Evolutionary conservation across 2,113 vertebrate genomes (phyloP).

Genomic region (Taxidea taxus): DNA sequence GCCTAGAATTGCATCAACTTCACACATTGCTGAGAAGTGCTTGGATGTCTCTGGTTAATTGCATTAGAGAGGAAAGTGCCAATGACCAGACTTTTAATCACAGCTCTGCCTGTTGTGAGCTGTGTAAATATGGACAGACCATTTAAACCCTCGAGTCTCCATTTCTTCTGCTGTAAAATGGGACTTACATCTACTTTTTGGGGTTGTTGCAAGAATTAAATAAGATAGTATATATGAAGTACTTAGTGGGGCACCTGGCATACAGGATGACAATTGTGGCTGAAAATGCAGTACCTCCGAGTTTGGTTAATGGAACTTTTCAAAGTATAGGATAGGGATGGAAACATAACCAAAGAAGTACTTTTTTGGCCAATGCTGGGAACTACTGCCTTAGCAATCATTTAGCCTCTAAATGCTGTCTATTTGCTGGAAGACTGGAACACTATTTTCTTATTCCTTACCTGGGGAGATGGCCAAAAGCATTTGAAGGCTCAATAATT

Average conservation of each 20-base stretch:
- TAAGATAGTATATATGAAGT: background rate
- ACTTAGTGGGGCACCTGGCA: background rate
- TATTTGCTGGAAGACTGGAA: background rate
- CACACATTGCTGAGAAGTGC: background rate
- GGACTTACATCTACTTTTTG: background rate
- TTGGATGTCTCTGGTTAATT: background rate
- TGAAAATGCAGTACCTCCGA: background rate
- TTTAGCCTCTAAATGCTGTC: background rate
- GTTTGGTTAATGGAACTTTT: background rate
- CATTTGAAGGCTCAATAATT: background rate
- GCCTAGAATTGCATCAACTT: background rate
- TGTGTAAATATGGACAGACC: background rate
- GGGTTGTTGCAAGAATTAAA: background rate
- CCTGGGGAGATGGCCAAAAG: background rate
- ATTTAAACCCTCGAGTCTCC: background rate
- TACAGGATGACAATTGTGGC: background rate
- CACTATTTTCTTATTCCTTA: background rate
- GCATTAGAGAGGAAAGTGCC: background rate
- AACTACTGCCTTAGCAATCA: background rate
- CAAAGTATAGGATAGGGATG: background rate
- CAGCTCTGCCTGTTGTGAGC: background rate
- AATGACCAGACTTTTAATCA: background rate
- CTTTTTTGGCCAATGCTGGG: background rate
- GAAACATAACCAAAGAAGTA: background rate
- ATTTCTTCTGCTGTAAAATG: background rate